phyloP scores from a whole-genome alignment of 1,140 invertebrate species.

The Caenorhabditis inopinata region DNA sequence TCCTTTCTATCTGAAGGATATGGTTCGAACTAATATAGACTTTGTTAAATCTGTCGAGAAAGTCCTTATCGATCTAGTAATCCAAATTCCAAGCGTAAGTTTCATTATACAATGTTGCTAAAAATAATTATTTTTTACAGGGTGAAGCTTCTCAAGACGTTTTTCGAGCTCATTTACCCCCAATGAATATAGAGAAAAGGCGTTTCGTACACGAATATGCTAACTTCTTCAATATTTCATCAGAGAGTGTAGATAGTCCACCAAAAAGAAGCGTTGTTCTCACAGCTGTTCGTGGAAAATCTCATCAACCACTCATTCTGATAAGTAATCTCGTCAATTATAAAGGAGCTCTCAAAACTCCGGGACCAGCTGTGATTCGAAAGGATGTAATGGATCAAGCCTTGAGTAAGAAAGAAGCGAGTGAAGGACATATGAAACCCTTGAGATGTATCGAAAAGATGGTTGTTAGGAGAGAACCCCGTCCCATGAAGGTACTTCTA shows the following conservation, averaged over 20 bases:
- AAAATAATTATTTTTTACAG: not conserved
- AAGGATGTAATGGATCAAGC: not conserved
- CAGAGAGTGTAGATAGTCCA: slow-evolving; percentile 87
- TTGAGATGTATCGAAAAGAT: slow-evolving; percentile 14
- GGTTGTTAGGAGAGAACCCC: not conserved
- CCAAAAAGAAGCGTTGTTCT: slow-evolving; percentile 91
- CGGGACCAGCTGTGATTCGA: slow-evolving; percentile 1
- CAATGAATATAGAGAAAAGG: slow-evolving; percentile 87
- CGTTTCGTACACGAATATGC: slow-evolving; percentile 88
- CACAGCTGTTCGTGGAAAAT: slow-evolving; percentile 72
- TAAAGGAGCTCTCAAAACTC: slow-evolving; percentile 12
- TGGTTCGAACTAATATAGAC: slow-evolving; percentile 78
- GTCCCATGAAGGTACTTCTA: not conserved
- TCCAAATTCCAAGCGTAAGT: slow-evolving; percentile 75
- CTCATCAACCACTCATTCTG: slow-evolving; percentile 10
- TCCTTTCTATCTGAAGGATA: slow-evolving; percentile 81
- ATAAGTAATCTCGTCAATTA: slow-evolving; percentile 41
- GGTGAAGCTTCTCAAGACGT: not conserved
- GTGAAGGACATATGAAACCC: slow-evolving; percentile 19
- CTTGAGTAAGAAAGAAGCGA: slow-evolving; percentile 15
- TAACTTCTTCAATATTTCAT: slow-evolving; percentile 88
- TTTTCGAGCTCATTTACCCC: slow-evolving; percentile 75
- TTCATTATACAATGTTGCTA: slow-evolving; percentile 57
- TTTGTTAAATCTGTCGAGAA: slow-evolving; percentile 84
- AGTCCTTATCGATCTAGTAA: slow-evolving; percentile 80